Evolutionary conservation across 2,888 invertebrate genomes (phyloP), one percentile per base, ranked within the genome.

Genomic region (Yponomeuta cagnagella): DNA sequence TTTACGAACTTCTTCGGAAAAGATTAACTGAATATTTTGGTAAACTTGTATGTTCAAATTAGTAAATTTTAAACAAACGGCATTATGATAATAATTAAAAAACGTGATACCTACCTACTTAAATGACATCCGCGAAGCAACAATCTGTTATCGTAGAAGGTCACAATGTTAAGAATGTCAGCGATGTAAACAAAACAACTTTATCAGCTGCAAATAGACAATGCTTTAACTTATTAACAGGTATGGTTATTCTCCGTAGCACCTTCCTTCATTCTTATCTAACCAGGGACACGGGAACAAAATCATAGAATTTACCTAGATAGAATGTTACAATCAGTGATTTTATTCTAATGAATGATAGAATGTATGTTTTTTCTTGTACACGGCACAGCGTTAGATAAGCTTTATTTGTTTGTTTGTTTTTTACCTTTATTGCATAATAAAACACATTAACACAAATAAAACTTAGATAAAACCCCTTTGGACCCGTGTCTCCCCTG

Each of bases 61-160:
- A 68, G 67, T 12, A 23, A 52, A 69, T 15, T 33, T 48, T 15
- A n/a, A 68, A 52, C 33, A 33, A 33, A 1, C 1, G 33, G 33
- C 33, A 33, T 33, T 33, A 33, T 63, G 70, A 68, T 71, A 71
- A 73, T 10, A 37, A 70, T 71, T 66, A 70, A 33, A 73, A 73
- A 71, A 64, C 71, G 71, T 63, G 70, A 71, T 70, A 71, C 23
- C 23, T 23, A 23, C 23, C 23, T 23, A 23, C 71, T 15, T 43
- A 58, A 76, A 78, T 76, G 77, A 80, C 79, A 85, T 88, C 87
- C 89, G 86, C 84, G 77, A 86, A 76, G 83, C 78, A 82, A 88
- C 88, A 76, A 75, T 48, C 73, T 73, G 74, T 82, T 84, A 83
- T 82, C 81, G 72, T 2, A 68, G 68, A 68, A 68, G 68, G 68